Evolutionary conservation across 2,113 vertebrate species (phyloP).

Genomic region (Perognathus longimembris): DNA sequence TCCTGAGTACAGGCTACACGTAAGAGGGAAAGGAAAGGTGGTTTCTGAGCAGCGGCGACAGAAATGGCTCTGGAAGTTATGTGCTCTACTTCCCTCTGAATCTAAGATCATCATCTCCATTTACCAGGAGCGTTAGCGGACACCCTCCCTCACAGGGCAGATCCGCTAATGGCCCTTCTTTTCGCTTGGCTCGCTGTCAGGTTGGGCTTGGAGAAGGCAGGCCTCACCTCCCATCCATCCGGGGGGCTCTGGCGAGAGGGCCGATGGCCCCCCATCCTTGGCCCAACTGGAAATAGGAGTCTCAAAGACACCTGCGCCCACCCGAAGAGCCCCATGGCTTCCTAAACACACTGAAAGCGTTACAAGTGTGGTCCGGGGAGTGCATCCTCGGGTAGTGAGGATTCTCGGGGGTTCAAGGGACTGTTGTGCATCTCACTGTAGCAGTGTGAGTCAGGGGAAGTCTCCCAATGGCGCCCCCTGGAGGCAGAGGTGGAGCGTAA

Average conservation of each 20-base stretch:
- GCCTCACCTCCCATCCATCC: not conserved
- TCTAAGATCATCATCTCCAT: accelerated
- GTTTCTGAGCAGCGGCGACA: too few species aligned
- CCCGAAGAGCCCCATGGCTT: too few species aligned
- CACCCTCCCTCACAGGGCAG: not conserved
- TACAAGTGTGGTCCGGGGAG: accelerated
- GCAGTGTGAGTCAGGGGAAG: not conserved
- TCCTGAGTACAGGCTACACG: not conserved
- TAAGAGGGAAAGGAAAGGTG: not conserved
- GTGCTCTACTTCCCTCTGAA: not conserved
- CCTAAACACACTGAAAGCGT: too few species aligned
- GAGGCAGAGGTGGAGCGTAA: accelerated
- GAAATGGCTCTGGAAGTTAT: not conserved
- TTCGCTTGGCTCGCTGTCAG: not conserved
- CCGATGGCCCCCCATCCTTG: accelerated
- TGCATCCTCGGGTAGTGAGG: not conserved
- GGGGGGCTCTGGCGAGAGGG: accelerated
- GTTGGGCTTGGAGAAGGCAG: not conserved
- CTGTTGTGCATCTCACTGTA: accelerated
- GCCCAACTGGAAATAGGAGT: accelerated
- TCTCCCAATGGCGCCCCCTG: accelerated
- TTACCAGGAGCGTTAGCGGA: accelerated
- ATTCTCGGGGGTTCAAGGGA: accelerated
- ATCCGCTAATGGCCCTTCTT: not conserved
- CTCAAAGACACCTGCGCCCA: accelerated